Percentiles rank a stretch among this genome's conserved stretches.
phyloP scores from a whole-genome alignment of 2,888 invertebrate species.

The Caenorhabditis sp. region DNA sequence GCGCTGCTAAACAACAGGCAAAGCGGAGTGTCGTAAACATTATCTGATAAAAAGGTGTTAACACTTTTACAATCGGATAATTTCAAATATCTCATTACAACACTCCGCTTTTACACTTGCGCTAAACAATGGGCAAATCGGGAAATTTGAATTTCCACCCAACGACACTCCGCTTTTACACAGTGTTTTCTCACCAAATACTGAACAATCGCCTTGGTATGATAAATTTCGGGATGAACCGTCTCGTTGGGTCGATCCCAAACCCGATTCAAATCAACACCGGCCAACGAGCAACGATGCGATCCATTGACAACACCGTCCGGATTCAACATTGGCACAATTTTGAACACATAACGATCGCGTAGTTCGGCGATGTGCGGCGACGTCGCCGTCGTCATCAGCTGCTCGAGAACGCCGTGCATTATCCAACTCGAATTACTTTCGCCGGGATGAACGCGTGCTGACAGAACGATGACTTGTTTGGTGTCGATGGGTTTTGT shows the following conservation, averaged over 20 bases:
- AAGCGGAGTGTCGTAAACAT: too few species aligned
- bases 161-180: too few species aligned
- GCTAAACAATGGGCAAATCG: too few species aligned
- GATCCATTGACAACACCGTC: slow-evolving; percentile 82
- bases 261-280: slow-evolving; percentile 84
- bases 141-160: too few species aligned
- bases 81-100: too few species aligned
- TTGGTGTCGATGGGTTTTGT: slow-evolving; percentile 65
- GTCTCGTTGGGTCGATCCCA: slow-evolving; percentile 90
- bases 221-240: slow-evolving; percentile 90
- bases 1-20: too few species aligned
- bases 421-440: slow-evolving; percentile 88
- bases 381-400: too few species aligned
- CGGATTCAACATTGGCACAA: slow-evolving; percentile 87
- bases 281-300: slow-evolving; percentile 76
- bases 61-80: too few species aligned
- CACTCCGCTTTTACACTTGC: too few species aligned
- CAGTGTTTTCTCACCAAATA: slow-evolving; percentile 70
- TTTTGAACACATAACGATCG: slow-evolving; percentile 82
- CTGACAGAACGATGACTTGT: slow-evolving; percentile 78
- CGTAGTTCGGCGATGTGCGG: too few species aligned
- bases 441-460: slow-evolving; percentile 87
- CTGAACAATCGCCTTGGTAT: slow-evolving; percentile 78
- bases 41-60: too few species aligned
- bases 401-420: slow-evolving; percentile 75